Base-by-base conservation (phyloP, 2,797 vertebrate species). In the Lutjanus campechanus region DNA sequence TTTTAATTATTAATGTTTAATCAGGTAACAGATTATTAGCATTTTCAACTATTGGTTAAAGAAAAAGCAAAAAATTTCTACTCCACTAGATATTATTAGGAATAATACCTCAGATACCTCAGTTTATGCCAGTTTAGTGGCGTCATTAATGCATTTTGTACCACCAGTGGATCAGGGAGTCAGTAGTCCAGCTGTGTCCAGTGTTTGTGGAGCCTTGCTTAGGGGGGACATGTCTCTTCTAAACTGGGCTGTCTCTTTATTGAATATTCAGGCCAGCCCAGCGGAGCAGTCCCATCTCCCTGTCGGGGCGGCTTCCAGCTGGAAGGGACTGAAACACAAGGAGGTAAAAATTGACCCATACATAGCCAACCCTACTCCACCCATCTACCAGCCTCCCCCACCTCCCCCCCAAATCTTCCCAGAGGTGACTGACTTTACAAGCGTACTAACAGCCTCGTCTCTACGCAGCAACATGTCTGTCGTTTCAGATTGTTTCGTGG, bases 221-320 rank as follows among this genome's bases (percentile, higher is more conserved):
- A 74, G 82, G 84, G 80, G 81, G 90, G 81, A 77, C 87, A 61
- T 88, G 86, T 91, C 86, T 93, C 88, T 91, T 93, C 92, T 94
- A 91, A 95, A 94, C 86, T 89, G 69, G 89, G 92, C 88, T 94
- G 91, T 93, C 85, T 95, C 87, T 92, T 92, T 89, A 92, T 92
- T 91, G 89, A 93, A 93, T 90, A 93, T 92, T 92, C 93, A 94
- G 94, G 93, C 92, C 92, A 92, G 84, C 93, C 92, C 90, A 91
- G 91, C 64, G 85, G 94, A 94, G 93, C 92, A 94, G 93, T 95
- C 94, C 93, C 93, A 92, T 91, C 92, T 93, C 80, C 89, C 90
- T 78, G 89, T 88, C 85, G 90, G 90, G 88, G 91, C 90, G 88
- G 91, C 91, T 93, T 93, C 93, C 92, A 93, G 90, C 93, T 95